phyloP scores from a whole-genome alignment of 1,140 invertebrate species.

The Teleopsis dalmanni region DNA sequence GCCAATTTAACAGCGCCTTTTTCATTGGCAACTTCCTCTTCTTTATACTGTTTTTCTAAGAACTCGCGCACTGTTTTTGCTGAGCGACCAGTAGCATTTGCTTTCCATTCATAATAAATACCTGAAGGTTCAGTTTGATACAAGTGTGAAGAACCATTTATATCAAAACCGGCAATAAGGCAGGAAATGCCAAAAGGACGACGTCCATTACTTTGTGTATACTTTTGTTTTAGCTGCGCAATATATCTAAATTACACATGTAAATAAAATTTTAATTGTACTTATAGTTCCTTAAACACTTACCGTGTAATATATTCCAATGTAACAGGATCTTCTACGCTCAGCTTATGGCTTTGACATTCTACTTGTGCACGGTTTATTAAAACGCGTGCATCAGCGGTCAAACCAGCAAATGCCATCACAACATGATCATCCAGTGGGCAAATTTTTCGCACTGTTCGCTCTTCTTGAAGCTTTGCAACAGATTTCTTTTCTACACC shows the following conservation, averaged over 20 bases:
- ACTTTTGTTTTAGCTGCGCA: conserved; percentile 81
- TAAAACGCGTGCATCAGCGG: conserved; percentile 95
- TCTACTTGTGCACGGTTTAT: conserved; percentile 96
- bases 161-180: conserved; percentile 96
- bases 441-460: conserved; percentile 98
- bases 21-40: conserved; percentile 77
- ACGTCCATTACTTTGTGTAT: conserved; percentile 97
- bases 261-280: background rate
- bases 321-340: conserved; percentile 98
- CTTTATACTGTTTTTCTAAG: conserved; percentile 93
- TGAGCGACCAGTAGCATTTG: conserved; percentile 95
- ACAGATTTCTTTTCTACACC: conserved; percentile 99
- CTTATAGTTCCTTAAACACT: background rate
- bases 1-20: conserved; percentile 88
- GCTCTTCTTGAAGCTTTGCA: conserved; percentile 96
- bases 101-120: conserved; percentile 99
- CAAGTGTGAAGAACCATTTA: conserved; percentile 89
- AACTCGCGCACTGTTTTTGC: conserved; percentile 98
- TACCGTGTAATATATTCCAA: conserved; percentile 97
- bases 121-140: conserved; percentile 99
- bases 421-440: conserved; percentile 97
- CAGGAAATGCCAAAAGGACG: conserved; percentile 98
- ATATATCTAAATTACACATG: conserved; percentile 43
- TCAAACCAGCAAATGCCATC: conserved; percentile 99
- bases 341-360: conserved; percentile 97